phyloP scores from a whole-genome alignment of 2,113 vertebrate species.

The Vidua macroura region DNA sequence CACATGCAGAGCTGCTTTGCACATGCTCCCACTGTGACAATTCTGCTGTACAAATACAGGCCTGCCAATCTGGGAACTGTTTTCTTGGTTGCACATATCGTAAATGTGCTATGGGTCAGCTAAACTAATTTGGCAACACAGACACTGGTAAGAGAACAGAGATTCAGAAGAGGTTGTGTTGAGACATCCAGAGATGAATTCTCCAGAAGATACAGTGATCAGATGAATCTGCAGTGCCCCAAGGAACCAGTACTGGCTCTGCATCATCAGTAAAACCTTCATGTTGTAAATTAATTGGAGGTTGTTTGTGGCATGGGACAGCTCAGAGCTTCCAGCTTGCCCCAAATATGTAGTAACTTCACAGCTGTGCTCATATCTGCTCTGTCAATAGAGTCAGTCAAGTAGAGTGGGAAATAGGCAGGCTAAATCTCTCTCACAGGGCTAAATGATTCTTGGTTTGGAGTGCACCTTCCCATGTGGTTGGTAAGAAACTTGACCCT shows the following conservation, averaged over 20 bases:
- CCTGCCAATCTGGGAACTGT: not conserved
- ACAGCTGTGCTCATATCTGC: fast-evolving
- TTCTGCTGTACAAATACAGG: not conserved
- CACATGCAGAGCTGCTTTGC: not conserved
- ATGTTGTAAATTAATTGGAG: not conserved
- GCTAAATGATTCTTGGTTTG: not conserved
- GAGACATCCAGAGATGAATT: not conserved
- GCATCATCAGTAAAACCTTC: not conserved
- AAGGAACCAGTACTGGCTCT: not conserved
- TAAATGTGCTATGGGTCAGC: not conserved
- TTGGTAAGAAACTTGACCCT: not conserved
- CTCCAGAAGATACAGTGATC: not conserved
- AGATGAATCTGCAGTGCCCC: not conserved
- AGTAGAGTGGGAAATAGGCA: not conserved
- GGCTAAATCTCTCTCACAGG: not conserved
- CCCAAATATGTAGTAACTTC: not conserved
- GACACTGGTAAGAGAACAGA: not conserved
- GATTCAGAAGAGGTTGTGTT: not conserved
- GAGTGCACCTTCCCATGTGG: not conserved
- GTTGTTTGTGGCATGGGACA: not conserved
- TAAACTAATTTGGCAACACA: not conserved
- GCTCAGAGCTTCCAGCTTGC: not conserved
- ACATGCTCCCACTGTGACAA: not conserved
- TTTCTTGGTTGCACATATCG: fast-evolving
- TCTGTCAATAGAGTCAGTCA: not conserved